Percentiles rank a stretch among this genome's conserved stretches.
Conservation (phyloP, 2,113 vertebrate species). For the Chauna torquata region DNA sequence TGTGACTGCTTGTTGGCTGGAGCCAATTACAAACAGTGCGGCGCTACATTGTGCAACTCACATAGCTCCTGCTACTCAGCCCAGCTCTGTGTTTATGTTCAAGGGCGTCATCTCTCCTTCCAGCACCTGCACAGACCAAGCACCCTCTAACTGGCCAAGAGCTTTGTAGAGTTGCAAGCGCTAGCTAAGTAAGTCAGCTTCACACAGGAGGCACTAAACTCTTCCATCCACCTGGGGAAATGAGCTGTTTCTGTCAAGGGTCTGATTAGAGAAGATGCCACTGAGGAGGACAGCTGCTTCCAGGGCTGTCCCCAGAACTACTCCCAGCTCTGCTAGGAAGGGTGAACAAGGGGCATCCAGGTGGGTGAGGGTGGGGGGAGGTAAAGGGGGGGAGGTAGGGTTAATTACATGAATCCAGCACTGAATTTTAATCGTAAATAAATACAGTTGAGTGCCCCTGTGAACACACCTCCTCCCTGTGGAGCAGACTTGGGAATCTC, state of each 20-base stretch:
- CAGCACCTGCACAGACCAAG: not conserved
- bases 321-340: not conserved
- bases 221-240: not conserved
- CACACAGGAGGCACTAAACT: not conserved
- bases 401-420: not conserved
- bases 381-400: not conserved
- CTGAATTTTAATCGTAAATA: not conserved
- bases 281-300: not conserved
- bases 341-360: not conserved
- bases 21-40: not conserved
- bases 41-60: not conserved
- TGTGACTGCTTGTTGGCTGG: not conserved
- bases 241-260: not conserved
- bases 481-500: not conserved
- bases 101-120: not conserved
- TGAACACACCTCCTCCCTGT: not conserved
- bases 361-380: not conserved
- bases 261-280: not conserved
- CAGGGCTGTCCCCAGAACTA: not conserved
- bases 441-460: not conserved
- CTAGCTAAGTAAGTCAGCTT: not conserved
- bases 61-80: not conserved
- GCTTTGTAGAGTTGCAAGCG: not conserved
- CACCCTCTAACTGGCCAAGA: not conserved
- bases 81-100: not conserved